Evolutionary conservation across 2,113 vertebrate species (phyloP), one percentile per base, ranked within the genome.

Genomic region (Ariopsis seemanni): DNA sequence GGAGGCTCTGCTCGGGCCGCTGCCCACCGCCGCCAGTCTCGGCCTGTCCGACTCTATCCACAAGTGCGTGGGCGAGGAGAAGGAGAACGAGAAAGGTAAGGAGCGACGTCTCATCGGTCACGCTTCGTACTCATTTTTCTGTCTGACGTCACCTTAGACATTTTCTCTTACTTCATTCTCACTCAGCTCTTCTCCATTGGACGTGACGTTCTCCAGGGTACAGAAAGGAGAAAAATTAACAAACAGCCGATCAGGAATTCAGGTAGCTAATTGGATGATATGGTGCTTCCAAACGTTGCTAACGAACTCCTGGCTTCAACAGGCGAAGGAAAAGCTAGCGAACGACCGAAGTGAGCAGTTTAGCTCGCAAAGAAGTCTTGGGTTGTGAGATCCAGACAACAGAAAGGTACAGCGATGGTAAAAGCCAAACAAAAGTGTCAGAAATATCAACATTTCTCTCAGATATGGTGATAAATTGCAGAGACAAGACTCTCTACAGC

Each of bases 21-120:
- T 99, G 88, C 97, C 97, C 62, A 97, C 98, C 0, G 96, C 97
- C 0, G 96, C 97, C 89, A 97, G 97, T 34, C 95, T 99, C 86
- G 97, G 97, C 81, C 97, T 99, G 84, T 92, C 94, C 0, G 96
- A 98, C 62, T 95, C 97, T 87, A 96, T 98, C 90, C 92, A 87
- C 58, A 93, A 94, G 89, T 97, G 95, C 85, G 94, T 96, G 55
- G 93, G 93, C 7, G 91, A 94, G 0, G 94, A 95, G 85, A 95
- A 95, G 89, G 97, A 96, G 71, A 93, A 94, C 74, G 95, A 96
- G 65, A 93, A 94, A 72, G 95, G 97, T 98, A 93, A 97, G 97
- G 67, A 84, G 27, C 10, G 5, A 1, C 50, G 4, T 27, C n/a
- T 69, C 63, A 0, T 22, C 6, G 8, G 14, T 48, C 80, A n/a